phyloP scores from a whole-genome alignment of 2,888 invertebrate species.

The Limnephilus rhombicus region DNA sequence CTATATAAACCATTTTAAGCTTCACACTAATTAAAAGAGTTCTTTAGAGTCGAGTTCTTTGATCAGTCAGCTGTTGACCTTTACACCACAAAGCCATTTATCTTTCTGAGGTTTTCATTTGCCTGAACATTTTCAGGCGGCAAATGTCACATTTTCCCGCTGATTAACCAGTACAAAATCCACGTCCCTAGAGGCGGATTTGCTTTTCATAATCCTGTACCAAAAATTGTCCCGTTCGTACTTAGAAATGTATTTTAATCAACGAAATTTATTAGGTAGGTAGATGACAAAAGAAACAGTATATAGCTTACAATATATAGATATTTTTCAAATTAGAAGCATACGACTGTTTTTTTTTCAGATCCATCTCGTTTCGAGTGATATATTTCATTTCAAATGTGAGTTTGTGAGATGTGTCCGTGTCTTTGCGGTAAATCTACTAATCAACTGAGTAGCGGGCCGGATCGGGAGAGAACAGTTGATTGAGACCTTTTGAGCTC shows the following conservation, averaged over 20 bases:
- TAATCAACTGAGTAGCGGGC: too few species aligned
- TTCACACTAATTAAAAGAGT: background rate
- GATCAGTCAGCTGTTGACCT: background rate
- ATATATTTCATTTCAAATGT: too few species aligned
- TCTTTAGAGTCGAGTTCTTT: background rate
- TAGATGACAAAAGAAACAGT: background rate
- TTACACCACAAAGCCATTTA: background rate
- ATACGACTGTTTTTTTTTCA: too few species aligned
- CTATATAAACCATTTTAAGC: background rate
- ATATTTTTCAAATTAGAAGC: background rate
- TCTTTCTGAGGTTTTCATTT: background rate
- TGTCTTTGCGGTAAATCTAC: too few species aligned
- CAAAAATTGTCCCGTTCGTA: background rate
- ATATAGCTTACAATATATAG: background rate
- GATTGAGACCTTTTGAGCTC: too few species aligned
- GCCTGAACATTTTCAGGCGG: background rate
- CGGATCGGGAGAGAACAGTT: too few species aligned
- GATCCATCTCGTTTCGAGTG: too few species aligned
- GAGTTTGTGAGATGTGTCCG: too few species aligned
- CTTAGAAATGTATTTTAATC: background rate
- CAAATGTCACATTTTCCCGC: background rate
- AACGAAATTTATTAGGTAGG: background rate
- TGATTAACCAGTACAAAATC: background rate
- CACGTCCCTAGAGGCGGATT: background rate
- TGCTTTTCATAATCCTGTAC: background rate